Base-by-base conservation (phyloP, 1,140 invertebrate species). In the Papilio polytes region DNA sequence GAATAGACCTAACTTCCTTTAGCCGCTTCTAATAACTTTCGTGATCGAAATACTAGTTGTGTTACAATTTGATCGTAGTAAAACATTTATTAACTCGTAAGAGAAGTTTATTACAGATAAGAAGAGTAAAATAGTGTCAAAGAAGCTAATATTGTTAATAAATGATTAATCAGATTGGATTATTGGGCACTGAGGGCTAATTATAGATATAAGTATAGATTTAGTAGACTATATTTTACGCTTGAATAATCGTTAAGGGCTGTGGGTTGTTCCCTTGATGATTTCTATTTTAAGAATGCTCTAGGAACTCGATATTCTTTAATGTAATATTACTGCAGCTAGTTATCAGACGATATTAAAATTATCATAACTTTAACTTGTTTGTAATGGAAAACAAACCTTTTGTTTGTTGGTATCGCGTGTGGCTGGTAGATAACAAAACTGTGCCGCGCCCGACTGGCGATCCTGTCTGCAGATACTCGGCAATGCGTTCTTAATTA, bases 401-500 rank as follows among this genome's bases (percentile, higher is more conserved):
- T 76, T 76, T 76, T 76, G 73, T 74, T 44, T 36, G 72, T 41
- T 22, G 41, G 74, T 76, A 76, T 76, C 46, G 74, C 74, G 74
- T 76, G 74, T 56, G 36, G 18, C n/a, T 8, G 18, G 44, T 53
- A 76, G 74, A 76, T 76, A 76, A 48, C 41, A 76, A 9, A 76
- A 76, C 46, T 51, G 74, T n/a, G 74, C 74, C 74, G 46, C 74
- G 22, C 74, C 44, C 41, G 10, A 48, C 73, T 18, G 15, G 9
- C n/a, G n/a, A 51, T 46, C n/a, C 74, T 12, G 46, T 46, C 20
- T 76, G 12, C 46, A 76, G 74, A 76, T 51, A 76, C 74, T 51
- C 9, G 73, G 10, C 31, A 74, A 46, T 76, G 74, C 74, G 74
- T 76, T 76, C 74, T 76, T 76, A 76, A 76, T 76, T 76, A 46